Evolutionary conservation across 2,797 vertebrate species (phyloP).

Genomic region (Xerus rutilus): DNA sequence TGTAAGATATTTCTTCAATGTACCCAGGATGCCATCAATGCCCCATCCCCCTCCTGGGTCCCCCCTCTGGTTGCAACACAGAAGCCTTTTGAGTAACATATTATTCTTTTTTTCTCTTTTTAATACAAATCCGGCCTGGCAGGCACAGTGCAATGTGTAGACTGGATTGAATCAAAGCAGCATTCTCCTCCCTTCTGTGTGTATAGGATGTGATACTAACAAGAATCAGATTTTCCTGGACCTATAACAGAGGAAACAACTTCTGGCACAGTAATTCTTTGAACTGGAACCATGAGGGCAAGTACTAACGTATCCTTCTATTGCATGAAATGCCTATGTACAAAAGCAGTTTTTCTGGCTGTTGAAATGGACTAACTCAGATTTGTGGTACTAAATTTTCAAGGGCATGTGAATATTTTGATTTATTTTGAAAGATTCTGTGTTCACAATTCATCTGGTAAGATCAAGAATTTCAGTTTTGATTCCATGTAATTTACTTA

Average conservation of each 20-base stretch:
- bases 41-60: accelerated
- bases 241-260: conserved; percentile 71
- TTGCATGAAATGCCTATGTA: conserved; percentile 33
- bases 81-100: conserved; percentile 61
- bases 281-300: conserved; percentile 73
- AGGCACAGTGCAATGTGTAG: conserved; percentile 57
- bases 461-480: conserved; percentile 52
- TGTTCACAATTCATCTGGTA: conserved; percentile 78
- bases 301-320: conserved; percentile 45
- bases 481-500: conserved; percentile 53
- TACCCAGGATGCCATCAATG: background rate
- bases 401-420: conserved; percentile 65
- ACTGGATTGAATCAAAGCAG: conserved; percentile 74
- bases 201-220: conserved; percentile 76
- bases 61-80: background rate
- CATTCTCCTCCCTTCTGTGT: conserved; percentile 50
- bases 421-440: conserved; percentile 70
- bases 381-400: conserved; percentile 50
- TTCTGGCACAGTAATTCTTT: conserved; percentile 76
- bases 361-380: conserved; percentile 70
- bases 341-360: background rate
- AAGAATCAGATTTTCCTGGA: conserved; percentile 81
- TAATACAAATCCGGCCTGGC: conserved; percentile 66
- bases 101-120: conserved; percentile 50
- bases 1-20: background rate